phyloP scores from a whole-genome alignment of 2,113 vertebrate species.

The Neolamprologus ventralis region DNA sequence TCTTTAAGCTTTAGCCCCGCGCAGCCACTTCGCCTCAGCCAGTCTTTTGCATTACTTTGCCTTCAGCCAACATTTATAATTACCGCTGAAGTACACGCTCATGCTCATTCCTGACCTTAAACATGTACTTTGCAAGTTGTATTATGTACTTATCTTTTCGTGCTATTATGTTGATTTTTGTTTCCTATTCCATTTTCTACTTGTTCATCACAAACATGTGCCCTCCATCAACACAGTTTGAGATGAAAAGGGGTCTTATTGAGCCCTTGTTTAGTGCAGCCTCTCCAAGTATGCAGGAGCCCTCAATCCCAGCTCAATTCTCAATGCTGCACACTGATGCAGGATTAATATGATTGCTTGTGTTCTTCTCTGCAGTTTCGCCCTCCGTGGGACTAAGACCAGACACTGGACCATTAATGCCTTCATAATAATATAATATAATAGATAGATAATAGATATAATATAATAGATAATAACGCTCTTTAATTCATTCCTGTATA shows the following conservation, averaged over 20 bases:
- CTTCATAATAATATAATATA: background rate
- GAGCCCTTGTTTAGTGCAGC: background rate
- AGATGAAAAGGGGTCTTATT: background rate
- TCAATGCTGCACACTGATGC: background rate
- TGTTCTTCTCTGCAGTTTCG: background rate
- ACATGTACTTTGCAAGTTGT: background rate
- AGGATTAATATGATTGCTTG: background rate
- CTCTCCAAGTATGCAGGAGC: background rate
- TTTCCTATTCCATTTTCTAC: background rate
- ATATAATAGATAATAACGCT: background rate
- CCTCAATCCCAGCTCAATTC: background rate
- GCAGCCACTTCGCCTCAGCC: background rate
- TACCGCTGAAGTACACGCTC: background rate
- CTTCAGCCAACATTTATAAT: background rate
- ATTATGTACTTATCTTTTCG: background rate
- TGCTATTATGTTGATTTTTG: background rate
- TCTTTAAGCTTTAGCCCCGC: background rate
- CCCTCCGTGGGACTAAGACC: background rate
- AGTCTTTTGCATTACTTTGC: background rate
- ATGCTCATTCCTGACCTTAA: background rate
- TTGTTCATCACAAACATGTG: background rate
- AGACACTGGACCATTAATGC: background rate
- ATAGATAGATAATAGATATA: too few species aligned
- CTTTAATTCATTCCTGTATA: background rate
- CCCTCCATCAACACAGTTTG: background rate